A percentile compares a stretch with the other conserved stretches of the same genome.
Evolutionary conservation across 2,113 vertebrate genomes (phyloP).

Genomic region (human (Homo sapiens)): GRCh38 chr5:140214501-140215000

Average conservation of each 20-base stretch:
- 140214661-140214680: neutral
- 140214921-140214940: neutral
- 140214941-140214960: neutral
- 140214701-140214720: neutral
- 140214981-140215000: neutral
- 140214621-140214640: neutral
- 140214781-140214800: neutral
- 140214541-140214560: neutral
- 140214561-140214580: neutral
- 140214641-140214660: neutral
- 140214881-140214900: neutral
- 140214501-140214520: neutral
- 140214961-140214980: neutral
- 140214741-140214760: neutral
- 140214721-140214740: neutral
- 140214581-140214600: neutral
- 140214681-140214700: neutral
- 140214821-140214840: neutral
- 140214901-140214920: neutral
- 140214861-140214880: neutral
- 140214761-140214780: neutral
- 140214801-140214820: neutral
- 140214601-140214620: constrained; percentile 4
- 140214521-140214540: neutral
- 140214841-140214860: neutral